These are phyloP conservation scores for Notamacropus eugenii DNA, from an alignment of 2,797 vertebrate genomes.

Conservation along the genomic window DNA sequence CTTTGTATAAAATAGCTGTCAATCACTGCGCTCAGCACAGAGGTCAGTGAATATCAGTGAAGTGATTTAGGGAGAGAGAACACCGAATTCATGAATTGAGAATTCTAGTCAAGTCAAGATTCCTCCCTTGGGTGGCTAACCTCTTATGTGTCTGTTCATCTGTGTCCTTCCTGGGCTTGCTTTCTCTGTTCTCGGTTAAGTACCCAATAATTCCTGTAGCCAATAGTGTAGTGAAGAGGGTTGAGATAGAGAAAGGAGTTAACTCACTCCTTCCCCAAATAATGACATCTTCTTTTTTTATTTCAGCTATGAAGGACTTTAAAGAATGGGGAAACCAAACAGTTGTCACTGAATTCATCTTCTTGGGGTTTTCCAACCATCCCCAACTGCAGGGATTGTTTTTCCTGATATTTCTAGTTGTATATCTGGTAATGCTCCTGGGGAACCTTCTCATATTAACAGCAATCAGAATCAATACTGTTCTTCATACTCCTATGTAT, in stretches of 20 bases:
- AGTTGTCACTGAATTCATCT: conserved; percentile 31
- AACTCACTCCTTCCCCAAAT: neutral
- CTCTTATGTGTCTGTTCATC: neutral
- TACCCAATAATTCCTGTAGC: neutral
- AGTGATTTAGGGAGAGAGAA: neutral
- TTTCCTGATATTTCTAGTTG: conserved; percentile 49
- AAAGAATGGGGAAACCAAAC: conserved; percentile 60
- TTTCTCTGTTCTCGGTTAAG: neutral
- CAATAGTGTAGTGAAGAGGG: neutral
- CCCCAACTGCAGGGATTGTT: conserved; percentile 20
- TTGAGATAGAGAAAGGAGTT: neutral
- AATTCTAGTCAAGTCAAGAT: neutral
- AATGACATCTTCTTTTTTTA: neutral
- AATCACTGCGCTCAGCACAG: neutral
- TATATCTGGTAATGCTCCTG: conserved; percentile 27
- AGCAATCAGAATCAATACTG: conserved; percentile 19
- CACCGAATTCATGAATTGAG: neutral
- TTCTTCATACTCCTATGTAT: conserved; percentile 35
- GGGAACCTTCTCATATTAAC: conserved; percentile 31
- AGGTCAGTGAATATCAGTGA: neutral
- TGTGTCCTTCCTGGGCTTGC: neutral
- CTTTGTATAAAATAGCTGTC: neutral
- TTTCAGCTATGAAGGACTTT: neutral
- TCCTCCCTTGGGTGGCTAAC: neutral
- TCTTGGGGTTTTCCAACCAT: conserved; percentile 58